These are phyloP conservation scores for Chrysochloris asiatica DNA, from an alignment of 2,113 vertebrate species.

Conservation along the genomic window DNA sequence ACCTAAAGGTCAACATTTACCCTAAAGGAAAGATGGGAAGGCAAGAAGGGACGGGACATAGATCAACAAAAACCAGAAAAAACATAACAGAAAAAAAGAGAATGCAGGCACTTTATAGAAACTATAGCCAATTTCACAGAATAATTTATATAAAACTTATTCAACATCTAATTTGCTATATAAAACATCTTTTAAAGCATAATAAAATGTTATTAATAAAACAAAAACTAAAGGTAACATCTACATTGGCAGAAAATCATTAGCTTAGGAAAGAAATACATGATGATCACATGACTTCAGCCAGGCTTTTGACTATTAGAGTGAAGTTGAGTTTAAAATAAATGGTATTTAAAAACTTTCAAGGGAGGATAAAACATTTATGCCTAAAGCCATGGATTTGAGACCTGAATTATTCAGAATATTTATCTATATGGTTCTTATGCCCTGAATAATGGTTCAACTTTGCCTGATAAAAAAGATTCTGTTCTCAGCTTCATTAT, in stretches of 20 bases:
- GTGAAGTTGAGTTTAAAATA: neutral
- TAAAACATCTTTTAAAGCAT: too few species aligned
- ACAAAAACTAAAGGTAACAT: neutral
- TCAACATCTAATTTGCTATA: neutral
- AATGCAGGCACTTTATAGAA: neutral
- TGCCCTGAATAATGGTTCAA: neutral
- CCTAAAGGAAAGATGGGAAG: neutral
- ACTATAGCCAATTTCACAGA: neutral
- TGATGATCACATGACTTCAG: neutral
- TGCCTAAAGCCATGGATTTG: neutral
- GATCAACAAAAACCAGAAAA: neutral
- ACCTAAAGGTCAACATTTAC: neutral
- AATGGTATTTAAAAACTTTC: neutral
- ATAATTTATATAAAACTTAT: neutral
- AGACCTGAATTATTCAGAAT: neutral
- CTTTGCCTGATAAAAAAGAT: neutral
- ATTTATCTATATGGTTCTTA: neutral
- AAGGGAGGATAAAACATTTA: neutral
- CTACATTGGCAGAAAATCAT: neutral
- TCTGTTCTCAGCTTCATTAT: neutral
- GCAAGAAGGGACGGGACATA: neutral
- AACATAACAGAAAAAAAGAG: neutral
- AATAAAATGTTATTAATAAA: too few species aligned
- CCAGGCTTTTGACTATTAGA: neutral
- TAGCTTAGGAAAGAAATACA: neutral